These are phyloP conservation scores for Chionodraco myersi DNA, from an alignment of 2,113 vertebrate genomes.

Conservation along the genomic window DNA sequence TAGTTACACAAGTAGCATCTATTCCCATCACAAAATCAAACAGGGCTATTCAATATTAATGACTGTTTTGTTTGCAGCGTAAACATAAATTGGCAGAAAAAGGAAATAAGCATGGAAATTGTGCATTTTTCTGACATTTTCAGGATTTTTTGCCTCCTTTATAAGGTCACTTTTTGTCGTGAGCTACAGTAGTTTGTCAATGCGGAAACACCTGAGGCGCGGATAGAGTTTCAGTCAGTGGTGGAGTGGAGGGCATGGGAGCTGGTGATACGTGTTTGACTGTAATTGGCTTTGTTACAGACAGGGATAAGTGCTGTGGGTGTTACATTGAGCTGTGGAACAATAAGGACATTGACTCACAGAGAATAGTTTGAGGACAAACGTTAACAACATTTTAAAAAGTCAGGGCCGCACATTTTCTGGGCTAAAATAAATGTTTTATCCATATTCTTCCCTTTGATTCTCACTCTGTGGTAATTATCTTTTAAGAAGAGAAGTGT, in stretches of 20 bases:
- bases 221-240: constrained; percentile 32
- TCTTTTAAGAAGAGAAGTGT: constrained; percentile 6
- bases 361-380: constrained; percentile 10
- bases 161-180: constrained; percentile 36
- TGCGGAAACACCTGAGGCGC: constrained; percentile 53
- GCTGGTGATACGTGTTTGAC: constrained; percentile 44
- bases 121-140: constrained; percentile 1
- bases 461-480: constrained; percentile 29
- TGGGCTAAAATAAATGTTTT: not conserved
- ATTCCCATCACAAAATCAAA: constrained; percentile 35
- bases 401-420: not conserved
- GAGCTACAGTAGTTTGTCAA: constrained; percentile 22
- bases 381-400: not conserved
- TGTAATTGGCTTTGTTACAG: constrained; percentile 63
- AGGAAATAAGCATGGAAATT: not conserved
- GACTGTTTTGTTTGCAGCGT: constrained; percentile 29
- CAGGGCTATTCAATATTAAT: constrained; percentile 20
- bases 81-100: constrained; percentile 8
- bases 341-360: constrained; percentile 6
- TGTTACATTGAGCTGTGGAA: constrained; percentile 25
- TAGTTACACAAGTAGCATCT: constrained; percentile 8
- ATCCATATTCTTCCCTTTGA: not conserved
- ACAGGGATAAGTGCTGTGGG: constrained; percentile 43
- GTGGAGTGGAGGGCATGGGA: constrained; percentile 20
- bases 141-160: not conserved